These are phyloP conservation scores for Pelagia noctiluca DNA, from an alignment of 30 jellyfish, hydroid and myxozoan genomes.

Conservation along the genomic window DNA sequence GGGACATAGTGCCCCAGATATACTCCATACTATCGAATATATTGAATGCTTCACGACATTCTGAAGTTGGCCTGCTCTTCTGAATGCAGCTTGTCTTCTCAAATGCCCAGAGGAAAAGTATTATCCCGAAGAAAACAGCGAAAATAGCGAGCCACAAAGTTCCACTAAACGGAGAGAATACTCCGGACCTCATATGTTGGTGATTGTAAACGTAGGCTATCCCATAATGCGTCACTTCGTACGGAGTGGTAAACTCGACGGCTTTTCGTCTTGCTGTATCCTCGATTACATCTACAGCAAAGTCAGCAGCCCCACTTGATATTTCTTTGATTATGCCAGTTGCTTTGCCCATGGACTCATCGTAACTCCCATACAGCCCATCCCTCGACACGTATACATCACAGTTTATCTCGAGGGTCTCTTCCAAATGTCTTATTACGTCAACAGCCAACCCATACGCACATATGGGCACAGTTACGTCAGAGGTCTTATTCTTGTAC, in stretches of 20 bases:
- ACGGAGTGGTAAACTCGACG: background rate
- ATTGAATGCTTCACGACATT: slow-evolving; percentile 3
- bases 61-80: background rate
- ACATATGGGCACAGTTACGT: slow-evolving; percentile 6
- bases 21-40: slow-evolving; percentile 27
- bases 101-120: slow-evolving; percentile 11
- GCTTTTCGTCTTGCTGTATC: background rate
- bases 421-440: slow-evolving; percentile 1
- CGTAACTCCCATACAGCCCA: slow-evolving; percentile 17
- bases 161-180: background rate
- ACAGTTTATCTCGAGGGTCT: background rate
- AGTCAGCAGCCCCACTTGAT: background rate
- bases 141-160: slow-evolving; percentile 6
- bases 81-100: slow-evolving; percentile 31
- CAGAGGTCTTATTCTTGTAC: background rate
- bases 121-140: background rate
- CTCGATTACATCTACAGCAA: background rate
- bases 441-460: slow-evolving; percentile 41
- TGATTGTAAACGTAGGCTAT: background rate
- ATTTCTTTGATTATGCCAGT: background rate
- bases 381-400: background rate
- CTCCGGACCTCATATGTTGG: background rate
- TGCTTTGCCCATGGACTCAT: background rate
- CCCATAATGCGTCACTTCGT: background rate
- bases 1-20: slow-evolving; percentile 39